These are phyloP conservation scores for Steinernema carpocapsae DNA, from an alignment of 2,888 invertebrate species.

Conservation along the genomic window DNA sequence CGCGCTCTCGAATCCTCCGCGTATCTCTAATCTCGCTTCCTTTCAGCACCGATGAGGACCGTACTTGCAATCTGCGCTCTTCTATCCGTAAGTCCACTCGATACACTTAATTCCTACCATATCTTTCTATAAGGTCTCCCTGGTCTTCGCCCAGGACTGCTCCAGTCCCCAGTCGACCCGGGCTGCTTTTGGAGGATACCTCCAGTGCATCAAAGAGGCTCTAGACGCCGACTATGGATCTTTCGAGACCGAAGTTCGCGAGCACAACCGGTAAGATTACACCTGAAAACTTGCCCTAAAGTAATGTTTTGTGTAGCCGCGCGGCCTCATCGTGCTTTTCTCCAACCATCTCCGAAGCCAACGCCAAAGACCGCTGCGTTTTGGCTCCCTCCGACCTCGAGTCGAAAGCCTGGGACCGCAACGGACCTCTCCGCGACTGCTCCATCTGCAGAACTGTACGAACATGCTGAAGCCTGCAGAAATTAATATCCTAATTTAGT, in stretches of 20 bases:
- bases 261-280: conserved; percentile 56
- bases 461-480: background rate
- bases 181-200: conserved; percentile 59
- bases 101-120: background rate
- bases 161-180: conserved; percentile 50
- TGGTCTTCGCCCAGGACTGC: conserved; percentile 53
- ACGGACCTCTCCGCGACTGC: conserved; percentile 67
- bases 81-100: background rate
- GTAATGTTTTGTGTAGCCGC: too few species aligned
- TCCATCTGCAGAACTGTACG: conserved; percentile 66
- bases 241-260: conserved; percentile 64
- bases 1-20: background rate
- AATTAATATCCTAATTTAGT: conserved; percentile 43
- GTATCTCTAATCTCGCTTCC: background rate
- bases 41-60: conserved; percentile 18
- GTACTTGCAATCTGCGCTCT: background rate
- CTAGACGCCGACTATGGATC: conserved; percentile 63
- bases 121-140: conserved; percentile 9
- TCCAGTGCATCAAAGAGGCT: conserved; percentile 63
- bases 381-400: conserved; percentile 58
- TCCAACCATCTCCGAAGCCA: conserved; percentile 65
- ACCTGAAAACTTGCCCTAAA: background rate
- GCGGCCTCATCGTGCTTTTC: conserved; percentile 66
- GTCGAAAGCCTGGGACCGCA: conserved; percentile 67
- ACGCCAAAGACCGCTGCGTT: conserved; percentile 65